Conservation (phyloP, 2,888 invertebrate genomes). For the Sarcophaga subvicina region DNA sequence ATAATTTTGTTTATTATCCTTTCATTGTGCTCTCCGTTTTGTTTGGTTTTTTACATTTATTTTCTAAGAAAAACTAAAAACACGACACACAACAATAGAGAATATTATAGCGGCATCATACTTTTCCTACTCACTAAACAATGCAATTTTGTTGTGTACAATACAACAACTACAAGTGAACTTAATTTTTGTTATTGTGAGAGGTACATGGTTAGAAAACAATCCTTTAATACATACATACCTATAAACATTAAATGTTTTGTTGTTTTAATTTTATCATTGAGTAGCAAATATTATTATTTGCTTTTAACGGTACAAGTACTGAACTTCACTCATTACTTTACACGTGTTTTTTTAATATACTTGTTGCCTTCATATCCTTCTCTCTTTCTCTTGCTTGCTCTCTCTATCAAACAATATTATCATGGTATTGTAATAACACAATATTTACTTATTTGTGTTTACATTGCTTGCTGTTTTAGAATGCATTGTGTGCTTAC, state of each 20-base stretch:
- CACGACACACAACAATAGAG: neutral
- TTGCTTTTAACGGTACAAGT: neutral
- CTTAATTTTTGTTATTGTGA: too few species aligned
- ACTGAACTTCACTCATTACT: neutral
- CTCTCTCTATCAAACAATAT: neutral
- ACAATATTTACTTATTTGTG: too few species aligned
- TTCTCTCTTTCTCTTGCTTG: neutral
- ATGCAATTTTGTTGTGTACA: neutral
- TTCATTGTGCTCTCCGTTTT: neutral
- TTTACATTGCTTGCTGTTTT: too few species aligned
- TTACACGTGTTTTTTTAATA: neutral
- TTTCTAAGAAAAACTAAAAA: neutral
- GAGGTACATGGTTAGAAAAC: too few species aligned
- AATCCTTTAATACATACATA: too few species aligned
- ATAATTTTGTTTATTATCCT: slow-evolving; percentile 10
- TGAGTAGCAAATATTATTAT: neutral
- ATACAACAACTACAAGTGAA: too few species aligned
- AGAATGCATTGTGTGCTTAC: too few species aligned
- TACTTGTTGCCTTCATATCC: neutral
- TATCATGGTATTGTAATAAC: too few species aligned
- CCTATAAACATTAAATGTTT: neutral
- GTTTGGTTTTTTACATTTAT: neutral
- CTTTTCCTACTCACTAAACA: neutral
- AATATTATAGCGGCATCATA: neutral
- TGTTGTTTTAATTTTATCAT: neutral